Percentiles rank a stretch among this genome's conserved stretches.
Conservation (phyloP, 2,113 vertebrate genomes). For the Patagioenas fasciata region DNA sequence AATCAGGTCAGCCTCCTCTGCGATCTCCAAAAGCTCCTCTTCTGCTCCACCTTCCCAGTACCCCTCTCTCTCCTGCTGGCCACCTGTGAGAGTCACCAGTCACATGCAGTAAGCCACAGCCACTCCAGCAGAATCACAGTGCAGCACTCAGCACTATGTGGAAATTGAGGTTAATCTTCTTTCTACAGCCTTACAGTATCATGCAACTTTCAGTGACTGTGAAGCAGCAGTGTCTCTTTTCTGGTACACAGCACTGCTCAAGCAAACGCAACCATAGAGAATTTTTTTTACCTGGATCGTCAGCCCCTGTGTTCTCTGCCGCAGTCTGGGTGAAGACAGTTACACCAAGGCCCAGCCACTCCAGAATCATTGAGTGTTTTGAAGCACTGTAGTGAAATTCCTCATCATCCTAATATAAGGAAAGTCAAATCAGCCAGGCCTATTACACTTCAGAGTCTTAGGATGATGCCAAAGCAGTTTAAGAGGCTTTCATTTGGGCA, state of each 20-base stretch:
- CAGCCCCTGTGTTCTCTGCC: slow-evolving; percentile 37
- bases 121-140: background rate
- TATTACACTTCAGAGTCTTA: background rate
- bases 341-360: slow-evolving; percentile 85
- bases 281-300: slow-evolving; percentile 72
- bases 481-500: background rate
- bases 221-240: background rate
- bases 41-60: slow-evolving; percentile 53
- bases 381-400: slow-evolving; percentile 29
- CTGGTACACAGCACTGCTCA: background rate
- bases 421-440: slow-evolving; percentile 12
- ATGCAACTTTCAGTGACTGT: background rate
- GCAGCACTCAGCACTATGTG: background rate
- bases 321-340: slow-evolving; percentile 69
- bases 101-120: background rate
- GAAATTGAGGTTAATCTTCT: background rate
- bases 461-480: background rate
- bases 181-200: background rate
- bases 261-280: background rate
- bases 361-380: slow-evolving; percentile 77
- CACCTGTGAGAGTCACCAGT: slow-evolving; percentile 29
- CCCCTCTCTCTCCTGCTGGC: slow-evolving; percentile 57
- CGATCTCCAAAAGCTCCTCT: slow-evolving; percentile 80
- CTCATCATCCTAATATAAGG: slow-evolving; percentile 59
- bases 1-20: slow-evolving; percentile 89